Percentiles rank a stretch among this genome's conserved stretches.
Evolutionary conservation across 2,888 invertebrate genomes (phyloP).

Genomic region (Syrphus vitripennis): DNA sequence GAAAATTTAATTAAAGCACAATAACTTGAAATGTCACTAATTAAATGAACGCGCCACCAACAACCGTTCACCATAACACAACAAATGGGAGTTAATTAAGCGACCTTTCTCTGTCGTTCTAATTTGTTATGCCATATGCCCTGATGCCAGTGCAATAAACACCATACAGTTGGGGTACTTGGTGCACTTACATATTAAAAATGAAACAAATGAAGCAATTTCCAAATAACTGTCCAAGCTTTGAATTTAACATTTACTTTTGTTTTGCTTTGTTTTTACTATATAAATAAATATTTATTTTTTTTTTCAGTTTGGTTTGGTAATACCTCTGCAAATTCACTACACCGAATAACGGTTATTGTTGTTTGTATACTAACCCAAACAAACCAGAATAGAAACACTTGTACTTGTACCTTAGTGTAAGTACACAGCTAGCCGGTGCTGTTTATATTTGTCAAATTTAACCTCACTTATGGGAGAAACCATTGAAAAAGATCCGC

Average conservation of each 20-base stretch:
- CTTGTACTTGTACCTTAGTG: background rate
- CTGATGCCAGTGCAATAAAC: background rate
- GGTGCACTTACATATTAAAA: conserved; percentile 1
- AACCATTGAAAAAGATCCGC: conserved; percentile 24
- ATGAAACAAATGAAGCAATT: conserved; percentile 51
- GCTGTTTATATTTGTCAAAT: conserved; percentile 47
- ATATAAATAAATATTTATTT: background rate
- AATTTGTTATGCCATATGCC: background rate
- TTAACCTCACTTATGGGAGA: conserved; percentile 46
- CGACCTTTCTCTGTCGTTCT: conserved; percentile 36
- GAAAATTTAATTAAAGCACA: conserved; percentile 63
- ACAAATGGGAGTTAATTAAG: conserved; percentile 63
- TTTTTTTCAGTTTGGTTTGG: background rate
- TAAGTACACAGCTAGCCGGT: background rate
- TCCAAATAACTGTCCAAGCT: conserved; percentile 6
- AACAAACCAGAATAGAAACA: background rate
- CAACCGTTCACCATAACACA: background rate
- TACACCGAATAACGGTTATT: background rate
- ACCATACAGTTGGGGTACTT: background rate
- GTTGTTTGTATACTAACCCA: background rate
- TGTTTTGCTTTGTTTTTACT: background rate
- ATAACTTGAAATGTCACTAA: conserved; percentile 60
- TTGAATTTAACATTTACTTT: conserved; percentile 23
- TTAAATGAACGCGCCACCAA: conserved; percentile 49
- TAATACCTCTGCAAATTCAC: background rate